phyloP scores from a whole-genome alignment of 2,888 invertebrate genomes.

The Phytoseiulus persimilis region DNA sequence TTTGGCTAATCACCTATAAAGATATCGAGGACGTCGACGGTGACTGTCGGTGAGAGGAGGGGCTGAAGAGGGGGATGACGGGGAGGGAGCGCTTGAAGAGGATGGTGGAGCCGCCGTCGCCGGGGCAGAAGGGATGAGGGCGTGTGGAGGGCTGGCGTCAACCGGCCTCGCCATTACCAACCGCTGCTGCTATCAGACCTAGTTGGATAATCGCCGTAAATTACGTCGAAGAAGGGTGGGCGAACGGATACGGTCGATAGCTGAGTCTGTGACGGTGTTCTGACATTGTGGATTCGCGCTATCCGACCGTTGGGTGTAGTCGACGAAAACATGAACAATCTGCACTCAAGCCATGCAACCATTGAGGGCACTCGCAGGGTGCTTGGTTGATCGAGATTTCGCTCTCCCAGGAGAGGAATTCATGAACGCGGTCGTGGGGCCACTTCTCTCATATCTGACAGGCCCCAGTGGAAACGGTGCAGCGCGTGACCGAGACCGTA shows the following conservation, averaged over 20 bases:
- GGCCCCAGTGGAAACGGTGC: too few relatives aligned
- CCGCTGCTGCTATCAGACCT: background rate
- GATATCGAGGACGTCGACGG: constrained; percentile 5
- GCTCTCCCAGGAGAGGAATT: too few relatives aligned
- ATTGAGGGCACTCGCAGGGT: too few relatives aligned
- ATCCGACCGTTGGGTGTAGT: background rate
- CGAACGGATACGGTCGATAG: background rate
- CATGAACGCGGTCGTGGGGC: too few relatives aligned
- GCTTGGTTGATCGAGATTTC: too few relatives aligned
- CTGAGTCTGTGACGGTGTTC: background rate
- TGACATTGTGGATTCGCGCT: background rate
- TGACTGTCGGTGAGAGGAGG: background rate
- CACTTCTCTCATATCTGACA: too few relatives aligned
- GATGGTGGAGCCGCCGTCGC: background rate
- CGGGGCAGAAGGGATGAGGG: background rate
- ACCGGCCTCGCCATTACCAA: background rate
- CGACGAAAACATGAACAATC: background rate
- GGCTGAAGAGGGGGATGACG: too few relatives aligned
- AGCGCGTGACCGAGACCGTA: too few relatives aligned
- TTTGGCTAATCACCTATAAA: background rate
- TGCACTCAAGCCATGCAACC: background rate
- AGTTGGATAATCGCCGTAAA: background rate
- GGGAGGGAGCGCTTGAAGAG: too few relatives aligned
- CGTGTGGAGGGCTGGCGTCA: background rate
- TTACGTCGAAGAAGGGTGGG: background rate